Evolutionary conservation across 2,888 invertebrate genomes (phyloP).

Genomic region (Julus scanicus): DNA sequence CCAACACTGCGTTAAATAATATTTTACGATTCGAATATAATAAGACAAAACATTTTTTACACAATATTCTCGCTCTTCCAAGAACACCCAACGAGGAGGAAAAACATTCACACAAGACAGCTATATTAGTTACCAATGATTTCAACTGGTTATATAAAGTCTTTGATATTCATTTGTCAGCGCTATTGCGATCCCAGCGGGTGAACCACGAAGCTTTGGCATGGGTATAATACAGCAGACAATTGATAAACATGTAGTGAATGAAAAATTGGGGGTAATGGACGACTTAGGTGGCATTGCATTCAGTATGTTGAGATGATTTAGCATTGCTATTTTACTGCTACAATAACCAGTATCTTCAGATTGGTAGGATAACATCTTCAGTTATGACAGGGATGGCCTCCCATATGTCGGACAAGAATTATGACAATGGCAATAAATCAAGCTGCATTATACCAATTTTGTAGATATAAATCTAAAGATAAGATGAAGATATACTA

Average conservation of each 20-base stretch:
- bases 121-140: neutral
- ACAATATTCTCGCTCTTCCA: too few relatives aligned
- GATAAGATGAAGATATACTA: neutral
- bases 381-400: neutral
- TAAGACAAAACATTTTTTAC: too few relatives aligned
- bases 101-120: too few relatives aligned
- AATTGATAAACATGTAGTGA: slow-evolving; percentile 15
- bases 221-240: neutral
- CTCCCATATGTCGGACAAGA: neutral
- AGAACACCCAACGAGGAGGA: too few relatives aligned
- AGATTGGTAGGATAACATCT: slow-evolving; percentile 11
- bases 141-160: neutral
- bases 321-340: slow-evolving; percentile 23
- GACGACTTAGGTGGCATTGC: slow-evolving; percentile 23
- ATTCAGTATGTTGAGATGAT: neutral
- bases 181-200: neutral
- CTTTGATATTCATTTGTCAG: neutral
- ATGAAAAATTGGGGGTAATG: slow-evolving; percentile 27
- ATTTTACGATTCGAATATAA: too few relatives aligned
- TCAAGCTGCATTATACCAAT: neutral
- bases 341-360: neutral
- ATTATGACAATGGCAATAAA: neutral
- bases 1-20: too few relatives aligned
- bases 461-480: neutral
- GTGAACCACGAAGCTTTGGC: neutral